These are phyloP conservation scores for Amaurobius ferox DNA, from an alignment of 2,888 invertebrate genomes.

Conservation along the genomic window DNA sequence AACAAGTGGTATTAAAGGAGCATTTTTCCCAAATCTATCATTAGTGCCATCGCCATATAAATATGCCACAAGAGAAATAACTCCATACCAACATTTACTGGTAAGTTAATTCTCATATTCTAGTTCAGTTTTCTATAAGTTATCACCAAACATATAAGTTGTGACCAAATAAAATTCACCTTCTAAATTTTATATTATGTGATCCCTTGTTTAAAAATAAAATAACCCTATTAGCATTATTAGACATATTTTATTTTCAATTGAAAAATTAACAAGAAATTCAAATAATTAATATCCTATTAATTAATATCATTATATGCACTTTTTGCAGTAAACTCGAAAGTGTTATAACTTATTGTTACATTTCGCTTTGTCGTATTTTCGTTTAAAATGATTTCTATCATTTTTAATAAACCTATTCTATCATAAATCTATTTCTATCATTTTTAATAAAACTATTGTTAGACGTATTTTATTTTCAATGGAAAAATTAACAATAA, in stretches of 20 bases:
- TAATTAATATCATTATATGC: no score
- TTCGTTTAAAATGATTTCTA: no score
- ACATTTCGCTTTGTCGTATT: no score
- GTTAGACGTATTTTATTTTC: neutral
- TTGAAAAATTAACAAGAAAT: no score
- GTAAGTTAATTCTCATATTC: neutral
- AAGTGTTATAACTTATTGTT: no score
- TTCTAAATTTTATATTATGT: no score
- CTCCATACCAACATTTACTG: constrained; percentile 54
- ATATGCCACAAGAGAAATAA: constrained; percentile 49
- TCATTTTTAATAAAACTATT: neutral
- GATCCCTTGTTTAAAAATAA: no score
- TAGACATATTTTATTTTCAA: neutral
- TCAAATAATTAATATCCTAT: no score
- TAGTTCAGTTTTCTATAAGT: neutral
- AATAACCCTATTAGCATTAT: neutral
- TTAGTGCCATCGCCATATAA: constrained; percentile 32
- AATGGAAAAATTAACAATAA: no score
- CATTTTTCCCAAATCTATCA: constrained; percentile 34
- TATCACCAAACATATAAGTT: no score
- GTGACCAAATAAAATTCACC: neutral
- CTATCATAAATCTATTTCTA: neutral
- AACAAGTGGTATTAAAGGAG: neutral
- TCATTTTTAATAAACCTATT: no score
- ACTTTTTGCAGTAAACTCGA: no score